These are phyloP conservation scores for Aspidiotus destructor DNA, from an alignment of 2,888 invertebrate species.

Conservation along the genomic window DNA sequence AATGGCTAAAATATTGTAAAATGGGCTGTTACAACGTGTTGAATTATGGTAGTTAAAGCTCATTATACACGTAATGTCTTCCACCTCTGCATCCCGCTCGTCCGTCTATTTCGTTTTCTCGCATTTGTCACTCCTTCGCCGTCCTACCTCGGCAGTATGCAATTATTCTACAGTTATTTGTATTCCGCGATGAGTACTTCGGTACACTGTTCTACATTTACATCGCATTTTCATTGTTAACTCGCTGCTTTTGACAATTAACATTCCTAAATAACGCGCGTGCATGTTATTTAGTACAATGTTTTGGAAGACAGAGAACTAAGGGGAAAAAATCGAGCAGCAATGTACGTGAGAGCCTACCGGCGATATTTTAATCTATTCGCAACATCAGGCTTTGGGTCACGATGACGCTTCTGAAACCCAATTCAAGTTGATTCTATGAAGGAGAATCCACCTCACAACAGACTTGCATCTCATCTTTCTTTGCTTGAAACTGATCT, in stretches of 20 bases:
- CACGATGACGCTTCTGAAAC: no score
- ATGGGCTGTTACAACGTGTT: slow-evolving; percentile 29
- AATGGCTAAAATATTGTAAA: slow-evolving; percentile 27
- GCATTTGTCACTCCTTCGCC: background rate
- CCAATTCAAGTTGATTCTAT: no score
- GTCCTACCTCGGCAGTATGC: slow-evolving; percentile 24
- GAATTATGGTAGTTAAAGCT: slow-evolving; percentile 28
- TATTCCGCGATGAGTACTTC: slow-evolving; percentile 28
- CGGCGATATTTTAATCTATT: no score
- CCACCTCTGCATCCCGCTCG: background rate
- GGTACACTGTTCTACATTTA: slow-evolving; percentile 11
- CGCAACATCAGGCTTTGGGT: no score
- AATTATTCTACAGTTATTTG: slow-evolving; percentile 29
- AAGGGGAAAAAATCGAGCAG: no score
- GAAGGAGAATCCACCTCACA: no score
- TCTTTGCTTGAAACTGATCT: no score
- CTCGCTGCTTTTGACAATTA: slow-evolving; percentile 20
- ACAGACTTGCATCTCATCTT: no score
- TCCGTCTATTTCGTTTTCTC: background rate
- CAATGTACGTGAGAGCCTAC: no score
- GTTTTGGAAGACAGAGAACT: no score
- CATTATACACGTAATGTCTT: slow-evolving; percentile 29
- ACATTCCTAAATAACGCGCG: slow-evolving; percentile 9
- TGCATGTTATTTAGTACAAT: no score
- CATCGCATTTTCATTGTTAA: slow-evolving; percentile 23